These are phyloP conservation scores for Typhlichthys subterraneus DNA, from an alignment of 2,797 vertebrate genomes.

Conservation along the genomic window DNA sequence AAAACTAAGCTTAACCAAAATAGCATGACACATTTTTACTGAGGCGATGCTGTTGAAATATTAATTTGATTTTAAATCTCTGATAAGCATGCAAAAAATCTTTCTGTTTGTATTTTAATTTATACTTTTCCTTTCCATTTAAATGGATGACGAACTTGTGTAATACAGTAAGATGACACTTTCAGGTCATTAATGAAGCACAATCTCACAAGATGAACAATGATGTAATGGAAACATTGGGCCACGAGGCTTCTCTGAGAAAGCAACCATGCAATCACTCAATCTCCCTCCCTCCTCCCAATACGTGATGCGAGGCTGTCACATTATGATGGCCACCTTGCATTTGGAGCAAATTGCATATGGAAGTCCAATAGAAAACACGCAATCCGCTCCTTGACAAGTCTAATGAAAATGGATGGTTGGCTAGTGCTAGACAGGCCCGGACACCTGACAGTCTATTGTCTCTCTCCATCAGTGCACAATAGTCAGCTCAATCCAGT, in stretches of 20 bases:
- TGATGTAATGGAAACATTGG: constrained; percentile 16
- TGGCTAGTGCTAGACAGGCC: constrained; percentile 40
- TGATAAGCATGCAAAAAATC: no score
- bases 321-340: constrained; percentile 31
- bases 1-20: no score
- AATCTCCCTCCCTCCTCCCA: constrained; percentile 22
- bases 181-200: constrained; percentile 57
- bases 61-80: no score
- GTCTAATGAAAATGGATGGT: constrained; percentile 75
- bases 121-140: constrained; percentile 18
- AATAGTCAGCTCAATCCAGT: no score
- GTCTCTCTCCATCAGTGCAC: no score
- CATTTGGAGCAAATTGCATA: constrained; percentile 56
- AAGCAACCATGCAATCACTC: constrained; percentile 9
- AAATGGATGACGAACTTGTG: constrained; percentile 54
- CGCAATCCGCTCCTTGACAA: constrained; percentile 52
- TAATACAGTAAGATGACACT: constrained; percentile 55
- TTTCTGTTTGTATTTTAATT: constrained; percentile 43
- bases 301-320: constrained; percentile 11
- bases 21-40: no score
- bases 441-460: constrained; percentile 65
- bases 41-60: no score
- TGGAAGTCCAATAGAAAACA: constrained; percentile 54
- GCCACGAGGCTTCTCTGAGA: no score
- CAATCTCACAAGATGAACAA: constrained; percentile 27